These are phyloP conservation scores for Notarius quadriscutis DNA, from an alignment of 2,113 vertebrate species.

Conservation along the genomic window DNA sequence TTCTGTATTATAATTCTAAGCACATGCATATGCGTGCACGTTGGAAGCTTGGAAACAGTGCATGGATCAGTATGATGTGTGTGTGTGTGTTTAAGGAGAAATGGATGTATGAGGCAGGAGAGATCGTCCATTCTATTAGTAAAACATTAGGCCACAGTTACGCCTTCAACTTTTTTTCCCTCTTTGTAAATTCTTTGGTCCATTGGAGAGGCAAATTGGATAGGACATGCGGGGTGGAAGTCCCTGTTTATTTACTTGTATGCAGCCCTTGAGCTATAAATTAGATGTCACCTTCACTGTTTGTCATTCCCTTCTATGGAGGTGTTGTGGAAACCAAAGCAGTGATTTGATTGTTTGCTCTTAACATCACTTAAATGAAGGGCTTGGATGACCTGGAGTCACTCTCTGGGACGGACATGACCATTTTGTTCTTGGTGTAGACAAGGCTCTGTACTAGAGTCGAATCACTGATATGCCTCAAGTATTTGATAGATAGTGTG, in stretches of 20 bases:
- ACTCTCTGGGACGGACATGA: slow-evolving; percentile 60
- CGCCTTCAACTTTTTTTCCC: slow-evolving; percentile 59
- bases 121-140: slow-evolving; percentile 54
- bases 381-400: slow-evolving; percentile 59
- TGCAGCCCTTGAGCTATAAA: slow-evolving; percentile 71
- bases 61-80: slow-evolving; percentile 5
- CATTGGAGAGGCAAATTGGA: slow-evolving; percentile 71
- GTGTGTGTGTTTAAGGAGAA: slow-evolving; percentile 9
- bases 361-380: slow-evolving; percentile 67
- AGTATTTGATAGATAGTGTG: slow-evolving; percentile 10
- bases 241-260: slow-evolving; percentile 76
- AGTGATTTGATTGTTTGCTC: slow-evolving; percentile 70
- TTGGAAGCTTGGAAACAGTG: neutral
- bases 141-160: slow-evolving; percentile 63
- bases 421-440: slow-evolving; percentile 46
- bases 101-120: neutral
- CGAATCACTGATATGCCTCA: neutral
- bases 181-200: slow-evolving; percentile 56
- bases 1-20: slow-evolving; percentile 41
- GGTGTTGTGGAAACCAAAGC: slow-evolving; percentile 56
- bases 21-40: slow-evolving; percentile 29
- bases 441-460: neutral
- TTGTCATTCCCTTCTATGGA: slow-evolving; percentile 65
- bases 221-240: slow-evolving; percentile 60
- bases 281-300: slow-evolving; percentile 73